phyloP scores from a whole-genome alignment of 2,113 vertebrate species.

The Ptychochromis oligacanthus region DNA sequence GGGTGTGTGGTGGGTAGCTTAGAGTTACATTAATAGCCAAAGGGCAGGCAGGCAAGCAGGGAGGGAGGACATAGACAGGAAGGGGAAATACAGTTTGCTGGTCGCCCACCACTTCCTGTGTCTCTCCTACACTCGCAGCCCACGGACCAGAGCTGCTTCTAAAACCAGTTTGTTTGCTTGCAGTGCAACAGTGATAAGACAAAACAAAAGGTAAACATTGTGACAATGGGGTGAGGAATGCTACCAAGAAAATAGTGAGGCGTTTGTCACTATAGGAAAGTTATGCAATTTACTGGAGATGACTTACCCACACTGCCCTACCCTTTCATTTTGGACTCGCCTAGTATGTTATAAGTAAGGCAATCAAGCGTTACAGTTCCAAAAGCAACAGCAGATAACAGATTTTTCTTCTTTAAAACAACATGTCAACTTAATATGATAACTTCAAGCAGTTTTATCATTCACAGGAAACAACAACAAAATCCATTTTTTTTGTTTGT shows the following conservation, averaged over 20 bases:
- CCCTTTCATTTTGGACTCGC: constrained; percentile 10
- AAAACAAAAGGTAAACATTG: constrained; percentile 36
- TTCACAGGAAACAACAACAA: not conserved
- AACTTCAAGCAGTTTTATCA: not conserved
- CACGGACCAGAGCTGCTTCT: constrained; percentile 72
- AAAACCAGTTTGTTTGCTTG: constrained; percentile 72
- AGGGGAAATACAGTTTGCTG: constrained; percentile 83
- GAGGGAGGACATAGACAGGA: constrained; percentile 80
- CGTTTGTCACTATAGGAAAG: constrained; percentile 14
- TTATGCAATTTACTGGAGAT: constrained; percentile 41
- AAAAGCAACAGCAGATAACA: constrained; percentile 23
- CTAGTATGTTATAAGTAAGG: not conserved
- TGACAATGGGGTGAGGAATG: constrained; percentile 42
- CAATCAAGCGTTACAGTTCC: not conserved
- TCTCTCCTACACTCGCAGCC: constrained; percentile 75
- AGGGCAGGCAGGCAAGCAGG: constrained; percentile 73
- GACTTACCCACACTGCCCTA: constrained; percentile 4
- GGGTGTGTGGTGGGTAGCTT: constrained; percentile 80
- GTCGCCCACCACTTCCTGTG: constrained; percentile 84
- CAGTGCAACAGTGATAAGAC: constrained; percentile 52
- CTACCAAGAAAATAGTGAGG: not conserved
- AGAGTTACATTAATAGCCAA: constrained; percentile 81
- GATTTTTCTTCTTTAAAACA: not conserved
- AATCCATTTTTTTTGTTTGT: too few relatives aligned
- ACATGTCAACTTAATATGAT: not conserved